Base-by-base conservation (phyloP, 2,797 vertebrate genomes). In the Mus minutoides region DNA sequence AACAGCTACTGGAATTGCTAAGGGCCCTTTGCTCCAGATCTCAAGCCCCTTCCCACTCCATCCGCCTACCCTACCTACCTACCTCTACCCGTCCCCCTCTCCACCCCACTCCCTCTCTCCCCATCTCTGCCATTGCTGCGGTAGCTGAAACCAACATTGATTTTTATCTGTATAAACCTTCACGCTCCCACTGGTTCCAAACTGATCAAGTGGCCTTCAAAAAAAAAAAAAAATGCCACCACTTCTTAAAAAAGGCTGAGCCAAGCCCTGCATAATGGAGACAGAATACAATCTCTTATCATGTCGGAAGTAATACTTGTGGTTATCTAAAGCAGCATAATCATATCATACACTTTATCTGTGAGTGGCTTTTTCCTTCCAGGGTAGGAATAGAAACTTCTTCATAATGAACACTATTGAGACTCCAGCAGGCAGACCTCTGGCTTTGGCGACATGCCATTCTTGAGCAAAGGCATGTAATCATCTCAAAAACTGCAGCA, bases 381-480 rank as follows among this genome's bases (percentile, higher is more conserved):
- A 98, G 97, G 95, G 97, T 97, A 97, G 97, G 97, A 98, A 98
- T 84, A 98, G 96, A 98, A 98, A 97, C 98, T 97, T 95, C 98
- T 98, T 98, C 97, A 98, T 98, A 98, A 98, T 98, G 97, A 98
- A 97, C 93, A 92, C 97, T 98, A 98, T 94, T 98, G 98, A 98
- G 98, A 98, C 97, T 96, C 97, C 98, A 97, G 97, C 96, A 94
- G 73, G 92, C 96, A 94, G 95, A 95, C 91, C 94, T 95, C 98
- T 98, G 97, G 98, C 97, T 94, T 97, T 98, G 99, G 99, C 99
- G 98, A 98, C 98, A 98, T 97, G 99, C 99, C 99, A 99, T 99
- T 99, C 99, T 98, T 99, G 99, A 99, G 98, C 98, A 98, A 99
- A 99, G 99, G 99, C 99, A 98, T 99, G 99, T 99, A 99, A 99